Evolutionary conservation across 2,888 invertebrate species (phyloP), one percentile per base, ranked within the genome.

Genomic region (Hydropsyche betteni): DNA sequence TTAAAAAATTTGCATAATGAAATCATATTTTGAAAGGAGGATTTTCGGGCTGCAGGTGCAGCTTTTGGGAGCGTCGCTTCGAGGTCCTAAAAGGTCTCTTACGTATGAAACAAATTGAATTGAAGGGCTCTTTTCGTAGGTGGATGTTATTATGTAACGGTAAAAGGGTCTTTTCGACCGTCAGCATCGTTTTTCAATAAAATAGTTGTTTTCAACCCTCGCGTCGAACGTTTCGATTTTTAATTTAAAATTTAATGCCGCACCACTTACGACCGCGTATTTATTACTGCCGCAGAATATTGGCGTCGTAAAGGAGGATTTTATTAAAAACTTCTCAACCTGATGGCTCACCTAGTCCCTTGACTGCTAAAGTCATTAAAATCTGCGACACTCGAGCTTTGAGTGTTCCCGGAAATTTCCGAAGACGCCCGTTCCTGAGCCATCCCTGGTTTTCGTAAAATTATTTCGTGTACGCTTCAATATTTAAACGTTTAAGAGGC

Each of bases 101-200:
- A 58, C 58, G 58, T 58, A 58, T 58, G 58, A 58, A 58, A 58
- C 58, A 58, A 58, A 58, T 58, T 58, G 58, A 58, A 58, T 58
- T 58, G 58, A 58, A 58, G 24, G 16, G 58, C 58, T 58, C 58
- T 58, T 58, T 58, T 58, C 58, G 58, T 8, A 58, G 58, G 16
- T 8, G 58, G 58, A 58, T 58, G 58, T 58, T 58, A 58, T 58
- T 58, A 58, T 58, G 58, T 58, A 58, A 58, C 16, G 58, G 58
- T 58, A 58, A 58, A 58, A 58, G 58, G 58, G 58, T 58, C 58
- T 24, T 16, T 44, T 24, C 58, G 58, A 16, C 58, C 58, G 58
- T 58, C 58, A 16, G 58, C 8, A 58, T 58, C 58, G 58, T 12
- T 64, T 34, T 36, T 64, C 64, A 64, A 36, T 64, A 64, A 34